Base-by-base conservation (phyloP, 2,888 invertebrate genomes). In the Trachelus troglodyta region DNA sequence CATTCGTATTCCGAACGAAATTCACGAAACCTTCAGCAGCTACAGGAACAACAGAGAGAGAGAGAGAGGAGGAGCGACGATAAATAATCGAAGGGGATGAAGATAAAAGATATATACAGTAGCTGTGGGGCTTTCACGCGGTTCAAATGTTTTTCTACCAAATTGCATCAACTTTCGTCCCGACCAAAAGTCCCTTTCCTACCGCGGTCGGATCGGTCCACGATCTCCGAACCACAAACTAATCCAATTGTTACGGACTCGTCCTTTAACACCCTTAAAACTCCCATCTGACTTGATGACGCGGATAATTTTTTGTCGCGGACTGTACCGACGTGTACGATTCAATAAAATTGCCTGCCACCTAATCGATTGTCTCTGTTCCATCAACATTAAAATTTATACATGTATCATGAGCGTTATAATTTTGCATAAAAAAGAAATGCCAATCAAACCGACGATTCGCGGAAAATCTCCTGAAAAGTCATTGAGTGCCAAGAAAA, bases 131-230 rank as follows among this genome's bases (percentile, higher is more conserved):
- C 73, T 76, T 81, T 78, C 77, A 75, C 77, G 69, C 73, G 76
- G 75, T 81, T 79, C 79, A 78, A 80, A 81, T 81, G 81, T 81
- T 83, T 81, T 83, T 83, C 75, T 81, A 79, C 81, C 80, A 81
- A 80, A 81, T 83, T 80, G 77, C 79, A 83, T 79, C 76, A 82
- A 81, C 81, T 81, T 79, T 81, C 76, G 78, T 2, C 56, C 2
- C 56, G 23, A 23, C 23, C 56, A 23, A 56, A 56, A 56, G 2
- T 56, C 56, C 23, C 9, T 56, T 56, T 23, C 23, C 23, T 23
- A 9, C 9, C 23, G 23, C 23, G 56, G 23, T 56, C 56, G 56
- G 2, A 23, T 23, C 56, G 9, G 56, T 56, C 9, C 56, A 23
- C 56, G 23, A 56, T 56, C 9, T 23, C 56, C 9, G 23, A 56